phyloP scores from a whole-genome alignment of 2,113 vertebrate genomes.

The Dryoscopus gambensis region DNA sequence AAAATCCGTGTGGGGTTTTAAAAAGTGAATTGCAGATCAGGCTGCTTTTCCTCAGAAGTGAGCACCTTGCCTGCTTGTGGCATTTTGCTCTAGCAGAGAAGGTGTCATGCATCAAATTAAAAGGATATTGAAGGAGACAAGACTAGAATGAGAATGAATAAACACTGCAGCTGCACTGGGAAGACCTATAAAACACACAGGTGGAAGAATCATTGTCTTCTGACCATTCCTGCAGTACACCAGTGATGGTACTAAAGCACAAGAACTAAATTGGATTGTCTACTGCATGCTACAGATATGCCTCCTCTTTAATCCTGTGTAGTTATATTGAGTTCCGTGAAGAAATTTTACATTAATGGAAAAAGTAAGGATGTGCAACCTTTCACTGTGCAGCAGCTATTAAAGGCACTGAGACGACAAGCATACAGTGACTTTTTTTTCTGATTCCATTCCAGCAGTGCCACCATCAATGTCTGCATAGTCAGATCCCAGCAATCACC shows the following conservation, averaged over 20 bases:
- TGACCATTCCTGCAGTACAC: neutral
- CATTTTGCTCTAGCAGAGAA: neutral
- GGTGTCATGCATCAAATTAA: neutral
- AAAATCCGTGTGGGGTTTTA: neutral
- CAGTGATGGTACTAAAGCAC: neutral
- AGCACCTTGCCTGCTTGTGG: conserved; percentile 3
- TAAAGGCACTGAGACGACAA: neutral
- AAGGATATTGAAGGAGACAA: neutral
- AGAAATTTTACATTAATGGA: neutral
- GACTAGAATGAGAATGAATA: conserved; percentile 20
- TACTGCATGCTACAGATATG: neutral
- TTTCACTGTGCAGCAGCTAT: neutral
- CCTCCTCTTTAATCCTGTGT: neutral
- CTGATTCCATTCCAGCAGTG: neutral
- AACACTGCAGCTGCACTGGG: neutral
- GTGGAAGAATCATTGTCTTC: neutral
- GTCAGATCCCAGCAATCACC: rapidly evolving
- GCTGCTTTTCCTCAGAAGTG: neutral
- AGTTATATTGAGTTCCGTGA: neutral
- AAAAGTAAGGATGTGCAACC: neutral
- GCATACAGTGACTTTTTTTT: neutral
- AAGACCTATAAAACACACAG: neutral
- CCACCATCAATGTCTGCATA: neutral
- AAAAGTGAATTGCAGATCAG: neutral
- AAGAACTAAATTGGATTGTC: neutral